These are phyloP conservation scores for Lasioglossum calceatum DNA, from an alignment of 2,888 invertebrate genomes.

Conservation along the genomic window DNA sequence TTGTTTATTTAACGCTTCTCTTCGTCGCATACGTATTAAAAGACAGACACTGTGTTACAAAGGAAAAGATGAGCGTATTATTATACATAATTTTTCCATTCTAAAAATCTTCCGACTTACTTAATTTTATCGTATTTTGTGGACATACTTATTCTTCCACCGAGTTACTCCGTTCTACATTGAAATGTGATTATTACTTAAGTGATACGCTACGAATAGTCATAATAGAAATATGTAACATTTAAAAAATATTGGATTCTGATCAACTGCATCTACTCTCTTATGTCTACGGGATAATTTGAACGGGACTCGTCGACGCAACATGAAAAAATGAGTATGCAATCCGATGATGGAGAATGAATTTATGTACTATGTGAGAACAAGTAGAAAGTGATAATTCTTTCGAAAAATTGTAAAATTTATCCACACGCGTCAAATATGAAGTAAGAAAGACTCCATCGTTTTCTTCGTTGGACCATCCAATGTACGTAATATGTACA, in stretches of 20 bases:
- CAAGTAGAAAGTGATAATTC: constrained; percentile 55
- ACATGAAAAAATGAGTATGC: constrained; percentile 48
- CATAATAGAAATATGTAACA: constrained; percentile 44
- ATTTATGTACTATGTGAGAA: constrained; percentile 33
- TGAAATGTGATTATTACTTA: constrained; percentile 29
- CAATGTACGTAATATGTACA: constrained; percentile 68
- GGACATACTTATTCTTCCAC: constrained; percentile 35
- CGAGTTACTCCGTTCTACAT: constrained; percentile 17
- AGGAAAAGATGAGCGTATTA: constrained; percentile 41
- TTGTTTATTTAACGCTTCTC: constrained; percentile 38
- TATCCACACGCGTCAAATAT: constrained; percentile 47
- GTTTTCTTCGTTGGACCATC: constrained; percentile 58
- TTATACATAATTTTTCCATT: constrained; percentile 40
- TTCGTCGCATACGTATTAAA: constrained; percentile 41
- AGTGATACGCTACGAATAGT: constrained; percentile 43
- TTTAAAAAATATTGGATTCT: constrained; percentile 60
- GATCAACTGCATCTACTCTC: constrained; percentile 36
- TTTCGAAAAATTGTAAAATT: constrained; percentile 54
- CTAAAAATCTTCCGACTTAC: constrained; percentile 26
- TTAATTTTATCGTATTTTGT: constrained; percentile 24
- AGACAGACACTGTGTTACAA: constrained; percentile 47
- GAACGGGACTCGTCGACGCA: not conserved
- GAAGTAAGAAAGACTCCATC: constrained; percentile 55
- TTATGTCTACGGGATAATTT: constrained; percentile 28
- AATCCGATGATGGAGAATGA: constrained; percentile 50